Base-by-base conservation (phyloP, 2,888 invertebrate species). In the Drosophila incognita region DNA sequence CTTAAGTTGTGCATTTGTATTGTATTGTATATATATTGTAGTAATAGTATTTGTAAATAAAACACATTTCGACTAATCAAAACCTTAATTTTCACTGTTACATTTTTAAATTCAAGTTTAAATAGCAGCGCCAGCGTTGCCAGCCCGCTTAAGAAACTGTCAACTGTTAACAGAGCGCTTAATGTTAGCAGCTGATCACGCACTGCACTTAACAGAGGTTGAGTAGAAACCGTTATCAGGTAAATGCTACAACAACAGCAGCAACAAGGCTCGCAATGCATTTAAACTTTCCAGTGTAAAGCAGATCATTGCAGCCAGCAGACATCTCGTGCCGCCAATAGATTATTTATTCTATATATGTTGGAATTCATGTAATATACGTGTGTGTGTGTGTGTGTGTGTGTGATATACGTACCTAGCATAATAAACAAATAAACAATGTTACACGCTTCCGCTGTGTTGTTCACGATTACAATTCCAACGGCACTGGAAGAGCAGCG, bases 381-480 rank as follows among this genome's bases (percentile, higher is more conserved):
- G 31, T 69, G 15, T 57, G 27, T 64, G 58, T 70, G 5, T 31
- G 10, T 46, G 18, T 52, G 11, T 59, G 6, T 67, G 21, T 21
- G n/a, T 56, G 21, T 21, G n/a, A 53, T 63, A 40, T 58, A n/a
- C 53, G 15, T 60, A 15, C 21, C 27, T 38, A 61, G 52, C 33
- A 51, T 31, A 8, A n/a, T 35, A 36, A 40, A 29, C 35, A 52
- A 62, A 42, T 24, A 24, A 33, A 69, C 42, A 51, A 74, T 68
- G 58, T 51, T 73, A 49, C 68, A 79, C 13, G 81, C 76, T 4
- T 92, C 95, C 13, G 95, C 95, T 38, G 94, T 94, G n/a, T 90
- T 95, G 48, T 94, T 95, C 77, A 93, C 95, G 38, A 94, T 95
- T 18, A 94, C 94, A 75, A 94, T 95, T 27, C 95, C 95, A 7